Base-by-base conservation (phyloP, 2,888 invertebrate species). In the Agriopis marginaria region DNA sequence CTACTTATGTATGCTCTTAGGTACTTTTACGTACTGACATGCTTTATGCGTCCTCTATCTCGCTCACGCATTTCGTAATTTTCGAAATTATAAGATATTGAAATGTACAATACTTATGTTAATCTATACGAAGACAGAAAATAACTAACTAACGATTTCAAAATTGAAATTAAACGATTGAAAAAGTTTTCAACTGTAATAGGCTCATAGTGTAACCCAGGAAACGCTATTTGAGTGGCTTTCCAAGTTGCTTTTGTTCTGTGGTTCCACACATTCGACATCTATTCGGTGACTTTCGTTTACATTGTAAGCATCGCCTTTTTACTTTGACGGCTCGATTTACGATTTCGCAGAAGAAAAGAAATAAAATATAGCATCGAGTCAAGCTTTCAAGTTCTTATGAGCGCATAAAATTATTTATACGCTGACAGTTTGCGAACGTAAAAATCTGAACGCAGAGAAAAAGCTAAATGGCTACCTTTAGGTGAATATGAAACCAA, bases 301-400 rank as follows among this genome's bases (percentile, higher is more conserved):
- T 59, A 70, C 70, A 66, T 66, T 70, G 70, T 70, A 70, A 70
- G 66, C 59, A 63, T 66, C 32, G 62, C 63, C 32, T 66, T 66
- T 65, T 70, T 63, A 70, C 70, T 62, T 66, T 70, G 58, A 70
- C 53, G 62, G 42, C 39, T 54, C 59, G 66, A 66, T 70, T 70
- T 66, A 70, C 59, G 70, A 70, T 44, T 69, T 62, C 61, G 50
- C n/a, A 69, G 65, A 64, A 64, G 64, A 51, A 54, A 42, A 56
- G 45, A 60, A 63, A 65, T 65, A 65, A 65, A 69, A 65, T 60
- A 63, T 23, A 60, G 9, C n/a, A 56, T 44, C 40, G n/a, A 45
- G 63, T 51, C 53, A 51, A 69, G 44, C 50, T 42, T 60, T 69
- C 55, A 40, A 17, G 51, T 47, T 53, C 61, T n/a, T 67, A 62